Percentiles rank a stretch among this genome's conserved stretches.
These are phyloP conservation scores for Synanthedon formicaeformis DNA, from an alignment of 2,888 invertebrate genomes.

Conservation along the genomic window DNA sequence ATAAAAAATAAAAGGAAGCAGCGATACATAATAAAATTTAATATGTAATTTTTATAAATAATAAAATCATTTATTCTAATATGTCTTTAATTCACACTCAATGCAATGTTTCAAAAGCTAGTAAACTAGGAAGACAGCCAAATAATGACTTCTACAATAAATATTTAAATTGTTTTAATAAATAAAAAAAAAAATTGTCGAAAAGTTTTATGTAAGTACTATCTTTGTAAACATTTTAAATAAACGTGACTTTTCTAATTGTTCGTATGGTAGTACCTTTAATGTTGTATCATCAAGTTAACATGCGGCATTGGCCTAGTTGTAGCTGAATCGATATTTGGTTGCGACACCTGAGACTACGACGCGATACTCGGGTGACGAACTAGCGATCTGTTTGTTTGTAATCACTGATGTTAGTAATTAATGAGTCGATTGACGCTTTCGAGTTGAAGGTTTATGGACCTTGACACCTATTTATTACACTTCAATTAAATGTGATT, in stretches of 20 bases:
- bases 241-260: not conserved
- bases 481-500: not conserved
- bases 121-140: too few species aligned
- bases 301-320: slow-evolving; percentile 50
- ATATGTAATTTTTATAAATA: too few species aligned
- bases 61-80: too few species aligned
- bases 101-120: too few species aligned
- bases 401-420: slow-evolving; percentile 9
- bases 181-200: too few species aligned
- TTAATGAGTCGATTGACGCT: slow-evolving; percentile 25
- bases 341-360: slow-evolving; percentile 30
- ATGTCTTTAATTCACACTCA: too few species aligned
- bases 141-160: too few species aligned
- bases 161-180: too few species aligned
- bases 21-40: too few species aligned
- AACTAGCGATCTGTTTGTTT: slow-evolving; percentile 11
- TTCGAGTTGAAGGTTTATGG: slow-evolving; percentile 12
- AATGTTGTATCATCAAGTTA: slow-evolving; percentile 1
- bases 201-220: too few species aligned
- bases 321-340: slow-evolving; percentile 44
- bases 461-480: slow-evolving; percentile 26
- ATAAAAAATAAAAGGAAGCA: too few species aligned
- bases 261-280: not conserved
- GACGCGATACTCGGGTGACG: slow-evolving; percentile 26
- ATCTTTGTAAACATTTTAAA: too few species aligned